Conservation (phyloP, 1,140 invertebrate genomes). For the Riptortus pedestris region DNA sequence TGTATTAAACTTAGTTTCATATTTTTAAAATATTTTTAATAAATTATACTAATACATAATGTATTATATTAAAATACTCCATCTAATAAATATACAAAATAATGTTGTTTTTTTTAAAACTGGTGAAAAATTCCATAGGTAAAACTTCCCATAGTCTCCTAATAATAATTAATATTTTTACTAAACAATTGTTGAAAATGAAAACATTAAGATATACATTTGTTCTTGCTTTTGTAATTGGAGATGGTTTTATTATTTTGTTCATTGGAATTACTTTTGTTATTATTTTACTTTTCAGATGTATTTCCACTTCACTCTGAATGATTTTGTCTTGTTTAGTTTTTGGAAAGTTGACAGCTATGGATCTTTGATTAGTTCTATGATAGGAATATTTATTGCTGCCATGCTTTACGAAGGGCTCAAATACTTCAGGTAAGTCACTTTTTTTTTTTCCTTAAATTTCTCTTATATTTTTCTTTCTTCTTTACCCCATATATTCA, state of each 20-base stretch:
- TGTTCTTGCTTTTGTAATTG: not conserved
- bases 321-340: slow-evolving; percentile 65
- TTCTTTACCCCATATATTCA: too few species aligned
- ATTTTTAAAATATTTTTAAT: too few species aligned
- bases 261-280: not conserved
- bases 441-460: too few species aligned
- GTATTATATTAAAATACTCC: too few species aligned
- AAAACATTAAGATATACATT: not conserved
- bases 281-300: slow-evolving; percentile 39
- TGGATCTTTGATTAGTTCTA: slow-evolving; percentile 67
- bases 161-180: not conserved
- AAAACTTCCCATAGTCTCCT: not conserved
- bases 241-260: not conserved
- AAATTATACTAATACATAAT: too few species aligned
- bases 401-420: slow-evolving; percentile 81
- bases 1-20: too few species aligned
- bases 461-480: not conserved
- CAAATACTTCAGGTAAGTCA: slow-evolving; percentile 70
- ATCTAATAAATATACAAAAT: too few species aligned
- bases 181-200: not conserved
- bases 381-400: slow-evolving; percentile 75
- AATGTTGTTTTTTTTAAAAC: too few species aligned
- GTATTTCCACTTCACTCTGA: slow-evolving; percentile 67
- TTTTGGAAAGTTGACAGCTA: slow-evolving; percentile 61
- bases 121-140: too few species aligned